Conservation (phyloP, 2,797 vertebrate genomes). For the Rhodeus uyekii region DNA sequence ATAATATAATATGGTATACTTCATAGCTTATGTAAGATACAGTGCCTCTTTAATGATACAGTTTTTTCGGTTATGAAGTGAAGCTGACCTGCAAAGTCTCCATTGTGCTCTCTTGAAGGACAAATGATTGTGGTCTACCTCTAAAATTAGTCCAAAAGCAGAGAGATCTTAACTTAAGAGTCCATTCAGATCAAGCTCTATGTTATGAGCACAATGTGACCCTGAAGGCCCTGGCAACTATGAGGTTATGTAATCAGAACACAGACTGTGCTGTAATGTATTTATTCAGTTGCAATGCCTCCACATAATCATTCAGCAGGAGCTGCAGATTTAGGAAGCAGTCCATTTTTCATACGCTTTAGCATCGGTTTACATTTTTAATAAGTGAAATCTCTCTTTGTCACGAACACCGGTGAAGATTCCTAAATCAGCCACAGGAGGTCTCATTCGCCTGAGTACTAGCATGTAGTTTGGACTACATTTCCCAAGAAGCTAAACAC, state of each 20-base stretch:
- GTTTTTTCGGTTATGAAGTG: not conserved
- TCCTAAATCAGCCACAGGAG: too few species aligned
- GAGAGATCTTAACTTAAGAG: constrained; percentile 24
- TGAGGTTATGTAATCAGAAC: constrained; percentile 44
- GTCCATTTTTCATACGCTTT: not conserved
- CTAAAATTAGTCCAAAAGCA: not conserved
- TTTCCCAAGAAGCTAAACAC: too few species aligned
- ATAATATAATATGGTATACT: not conserved
- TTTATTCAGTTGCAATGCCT: constrained; percentile 25
- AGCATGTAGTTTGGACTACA: too few species aligned
- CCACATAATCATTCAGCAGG: constrained; percentile 14
- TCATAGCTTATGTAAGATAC: not conserved
- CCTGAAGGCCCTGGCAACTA: constrained; percentile 20
- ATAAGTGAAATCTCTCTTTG: not conserved
- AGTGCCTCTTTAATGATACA: not conserved
- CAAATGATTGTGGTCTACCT: constrained; percentile 11
- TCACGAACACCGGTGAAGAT: too few species aligned
- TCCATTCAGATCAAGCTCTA: not conserved
- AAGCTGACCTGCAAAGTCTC: not conserved
- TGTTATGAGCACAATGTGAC: constrained; percentile 40
- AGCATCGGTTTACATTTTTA: not conserved
- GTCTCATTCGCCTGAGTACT: too few species aligned
- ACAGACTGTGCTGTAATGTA: constrained; percentile 28
- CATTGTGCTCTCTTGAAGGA: not conserved
- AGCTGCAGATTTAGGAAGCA: constrained; percentile 6